A percentile compares a stretch with the other conserved stretches of the same genome.
These are phyloP conservation scores for Tenthredo amoena DNA, from an alignment of 2,888 invertebrate species.

Conservation along the genomic window DNA sequence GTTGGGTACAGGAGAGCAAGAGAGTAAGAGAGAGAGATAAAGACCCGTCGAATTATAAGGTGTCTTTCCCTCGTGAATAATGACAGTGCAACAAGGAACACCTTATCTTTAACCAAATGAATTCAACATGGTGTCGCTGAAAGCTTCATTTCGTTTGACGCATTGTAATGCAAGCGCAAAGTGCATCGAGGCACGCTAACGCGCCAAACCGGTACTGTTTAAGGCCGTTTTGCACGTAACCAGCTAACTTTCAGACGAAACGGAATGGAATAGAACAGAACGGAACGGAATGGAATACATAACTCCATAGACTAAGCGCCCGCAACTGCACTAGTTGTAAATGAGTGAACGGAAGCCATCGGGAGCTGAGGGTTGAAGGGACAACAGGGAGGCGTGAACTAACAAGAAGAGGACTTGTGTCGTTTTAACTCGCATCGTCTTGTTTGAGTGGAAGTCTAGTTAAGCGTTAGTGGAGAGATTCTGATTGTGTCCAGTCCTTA, in stretches of 20 bases:
- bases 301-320: constrained; percentile 13
- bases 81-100: constrained; percentile 55
- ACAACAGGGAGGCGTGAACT: constrained; percentile 25
- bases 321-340: background rate
- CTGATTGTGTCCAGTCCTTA: constrained; percentile 28
- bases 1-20: constrained; percentile 42
- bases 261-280: background rate
- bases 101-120: constrained; percentile 74
- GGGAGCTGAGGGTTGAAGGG: constrained; percentile 21
- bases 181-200: constrained; percentile 72
- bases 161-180: constrained; percentile 73
- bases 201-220: constrained; percentile 39
- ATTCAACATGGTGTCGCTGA: constrained; percentile 64
- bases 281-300: background rate
- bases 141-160: constrained; percentile 74
- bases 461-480: constrained; percentile 1
- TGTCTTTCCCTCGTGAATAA: constrained; percentile 41
- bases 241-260: background rate
- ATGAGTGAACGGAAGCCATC: constrained; percentile 38
- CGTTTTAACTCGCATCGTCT: background rate
- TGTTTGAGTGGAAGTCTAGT: background rate
- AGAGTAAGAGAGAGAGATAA: constrained; percentile 54
- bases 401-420: constrained; percentile 26
- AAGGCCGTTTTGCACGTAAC: constrained; percentile 45
- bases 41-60: constrained; percentile 26